Percentiles rank a stretch among this genome's conserved stretches.
Evolutionary conservation across 2,888 invertebrate species (phyloP).

Genomic region (Ophion ventricosus): DNA sequence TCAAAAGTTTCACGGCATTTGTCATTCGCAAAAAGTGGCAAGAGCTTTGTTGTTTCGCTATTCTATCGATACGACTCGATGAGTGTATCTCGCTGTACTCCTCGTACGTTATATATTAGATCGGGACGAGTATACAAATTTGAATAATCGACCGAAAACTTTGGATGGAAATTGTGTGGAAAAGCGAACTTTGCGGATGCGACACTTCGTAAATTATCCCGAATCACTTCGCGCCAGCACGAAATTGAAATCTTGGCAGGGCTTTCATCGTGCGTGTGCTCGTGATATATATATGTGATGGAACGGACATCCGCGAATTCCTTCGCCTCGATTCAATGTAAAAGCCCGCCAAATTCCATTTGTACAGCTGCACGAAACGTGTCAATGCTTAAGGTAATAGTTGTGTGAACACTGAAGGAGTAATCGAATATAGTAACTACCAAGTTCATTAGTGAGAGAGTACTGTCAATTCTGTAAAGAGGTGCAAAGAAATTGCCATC

Average conservation of each 20-base stretch:
- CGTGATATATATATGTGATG: constrained; percentile 35
- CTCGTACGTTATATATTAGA: neutral
- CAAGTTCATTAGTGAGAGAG: neutral
- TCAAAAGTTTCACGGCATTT: too few species aligned
- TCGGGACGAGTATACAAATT: constrained; percentile 5
- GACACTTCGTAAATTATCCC: constrained; percentile 46
- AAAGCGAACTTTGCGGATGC: constrained; percentile 29
- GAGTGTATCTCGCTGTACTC: neutral
- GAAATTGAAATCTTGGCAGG: constrained; percentile 46
- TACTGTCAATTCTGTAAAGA: too few species aligned
- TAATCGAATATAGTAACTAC: neutral
- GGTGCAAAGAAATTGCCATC: too few species aligned
- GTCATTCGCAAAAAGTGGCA: too few species aligned
- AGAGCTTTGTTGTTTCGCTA: too few species aligned
- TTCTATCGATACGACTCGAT: too few species aligned
- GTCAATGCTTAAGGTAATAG: neutral
- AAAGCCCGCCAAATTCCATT: constrained; percentile 23
- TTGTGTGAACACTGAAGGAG: too few species aligned
- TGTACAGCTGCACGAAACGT: neutral
- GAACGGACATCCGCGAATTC: constrained; percentile 26
- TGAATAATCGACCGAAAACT: constrained; percentile 18
- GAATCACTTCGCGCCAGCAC: constrained; percentile 17
- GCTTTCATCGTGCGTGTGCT: constrained; percentile 12
- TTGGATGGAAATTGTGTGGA: constrained; percentile 22
- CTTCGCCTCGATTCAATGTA: constrained; percentile 7